phyloP scores from a whole-genome alignment of 2,888 invertebrate species.

The Ligdia adustata region DNA sequence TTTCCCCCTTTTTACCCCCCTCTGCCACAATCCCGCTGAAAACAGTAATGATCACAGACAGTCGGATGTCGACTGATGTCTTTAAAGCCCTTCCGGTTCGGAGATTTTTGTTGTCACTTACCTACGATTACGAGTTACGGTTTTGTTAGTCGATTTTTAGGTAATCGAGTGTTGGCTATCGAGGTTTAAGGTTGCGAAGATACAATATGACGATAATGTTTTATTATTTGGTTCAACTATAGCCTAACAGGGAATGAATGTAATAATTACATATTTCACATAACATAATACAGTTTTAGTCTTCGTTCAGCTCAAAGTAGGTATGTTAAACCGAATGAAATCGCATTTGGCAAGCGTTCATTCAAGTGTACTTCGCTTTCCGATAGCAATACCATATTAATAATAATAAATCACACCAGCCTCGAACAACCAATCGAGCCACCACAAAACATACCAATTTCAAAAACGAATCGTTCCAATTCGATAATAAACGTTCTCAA shows the following conservation, averaged over 20 bases:
- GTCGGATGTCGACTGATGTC: conserved; percentile 39
- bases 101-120: conserved; percentile 38
- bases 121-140: conserved; percentile 21
- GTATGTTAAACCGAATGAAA: too few relatives aligned
- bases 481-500: conserved; percentile 64
- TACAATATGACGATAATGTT: background rate
- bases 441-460: conserved; percentile 34
- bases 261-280: too few relatives aligned
- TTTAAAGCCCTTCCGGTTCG: conserved; percentile 35
- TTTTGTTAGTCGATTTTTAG: conserved; percentile 33
- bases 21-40: conserved; percentile 38
- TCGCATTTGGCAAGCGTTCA: background rate
- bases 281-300: too few relatives aligned
- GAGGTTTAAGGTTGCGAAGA: conserved; percentile 6
- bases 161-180: conserved; percentile 24
- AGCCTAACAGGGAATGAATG: too few relatives aligned
- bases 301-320: too few relatives aligned
- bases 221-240: too few relatives aligned
- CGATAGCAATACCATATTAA: conserved; percentile 10
- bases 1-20: conserved; percentile 22
- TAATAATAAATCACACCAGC: conserved; percentile 15
- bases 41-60: conserved; percentile 42
- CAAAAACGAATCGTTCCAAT: conserved; percentile 50
- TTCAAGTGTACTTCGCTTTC: conserved; percentile 1
- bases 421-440: conserved; percentile 23